These are phyloP conservation scores for Pseudochirops cupreus DNA, from an alignment of 2,797 vertebrate genomes.

Conservation along the genomic window DNA sequence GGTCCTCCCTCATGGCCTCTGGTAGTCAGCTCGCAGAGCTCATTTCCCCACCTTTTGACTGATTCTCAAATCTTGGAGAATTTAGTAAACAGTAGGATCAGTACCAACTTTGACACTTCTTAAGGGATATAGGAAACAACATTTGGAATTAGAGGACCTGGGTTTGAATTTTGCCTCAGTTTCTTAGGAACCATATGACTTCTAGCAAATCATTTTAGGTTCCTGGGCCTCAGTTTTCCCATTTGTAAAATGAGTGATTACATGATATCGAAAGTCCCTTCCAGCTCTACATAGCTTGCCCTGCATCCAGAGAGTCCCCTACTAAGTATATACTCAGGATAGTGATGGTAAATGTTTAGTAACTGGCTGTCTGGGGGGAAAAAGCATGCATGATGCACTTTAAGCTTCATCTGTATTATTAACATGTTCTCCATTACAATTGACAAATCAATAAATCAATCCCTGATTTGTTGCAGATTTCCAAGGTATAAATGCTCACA, in stretches of 20 bases:
- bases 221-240: neutral
- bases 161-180: neutral
- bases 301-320: neutral
- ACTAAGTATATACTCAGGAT: neutral
- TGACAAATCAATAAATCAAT: neutral
- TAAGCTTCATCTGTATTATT: neutral
- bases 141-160: neutral
- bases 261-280: neutral
- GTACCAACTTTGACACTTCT: neutral
- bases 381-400: neutral
- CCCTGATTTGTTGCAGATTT: neutral
- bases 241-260: neutral
- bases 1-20: neutral
- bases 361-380: neutral
- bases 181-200: neutral
- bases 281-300: neutral
- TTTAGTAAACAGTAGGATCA: neutral
- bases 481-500: neutral
- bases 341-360: neutral
- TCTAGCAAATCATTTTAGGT: neutral
- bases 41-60: neutral
- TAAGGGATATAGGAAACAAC: neutral
- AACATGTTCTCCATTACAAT: neutral
- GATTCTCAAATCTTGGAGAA: neutral
- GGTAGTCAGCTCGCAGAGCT: neutral